Conservation (phyloP, 2,797 vertebrate genomes). For the Acridotheres tristis region DNA sequence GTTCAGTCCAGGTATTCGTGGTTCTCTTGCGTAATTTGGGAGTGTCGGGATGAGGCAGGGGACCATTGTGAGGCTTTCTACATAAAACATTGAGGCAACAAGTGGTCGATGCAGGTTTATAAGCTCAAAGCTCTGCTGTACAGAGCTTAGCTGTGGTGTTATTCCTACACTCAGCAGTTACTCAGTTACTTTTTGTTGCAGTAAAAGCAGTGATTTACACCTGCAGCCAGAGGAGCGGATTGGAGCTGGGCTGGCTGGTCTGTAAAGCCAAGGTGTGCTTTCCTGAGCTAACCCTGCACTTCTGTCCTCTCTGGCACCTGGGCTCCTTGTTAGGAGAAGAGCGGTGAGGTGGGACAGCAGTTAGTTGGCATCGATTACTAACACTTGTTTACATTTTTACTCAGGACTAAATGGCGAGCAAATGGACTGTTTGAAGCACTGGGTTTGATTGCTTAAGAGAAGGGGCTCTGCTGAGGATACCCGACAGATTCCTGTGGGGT, state of each 20-base stretch:
- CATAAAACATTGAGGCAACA: not conserved
- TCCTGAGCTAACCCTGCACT: not conserved
- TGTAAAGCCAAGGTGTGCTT: not conserved
- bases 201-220: not conserved
- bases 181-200: not conserved
- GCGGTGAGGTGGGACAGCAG: fast-evolving
- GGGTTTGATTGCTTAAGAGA: not conserved
- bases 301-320: not conserved
- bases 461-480: not conserved
- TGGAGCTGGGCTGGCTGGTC: not conserved
- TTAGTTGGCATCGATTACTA: not conserved
- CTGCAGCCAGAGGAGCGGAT: fast-evolving
- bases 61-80: not conserved
- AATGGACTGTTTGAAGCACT: slow-evolving; percentile 16
- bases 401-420: slow-evolving; percentile 26
- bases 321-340: not conserved
- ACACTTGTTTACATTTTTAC: not conserved
- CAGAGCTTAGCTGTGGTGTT: not conserved
- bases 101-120: not conserved
- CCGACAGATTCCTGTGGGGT: not conserved
- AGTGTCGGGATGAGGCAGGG: not conserved
- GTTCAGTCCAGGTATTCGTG: not conserved
- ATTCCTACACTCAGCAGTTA: not conserved
- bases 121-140: not conserved
- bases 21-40: not conserved